These are phyloP conservation scores for Sicus ferrugineus DNA, from an alignment of 2,888 invertebrate species.

Conservation along the genomic window DNA sequence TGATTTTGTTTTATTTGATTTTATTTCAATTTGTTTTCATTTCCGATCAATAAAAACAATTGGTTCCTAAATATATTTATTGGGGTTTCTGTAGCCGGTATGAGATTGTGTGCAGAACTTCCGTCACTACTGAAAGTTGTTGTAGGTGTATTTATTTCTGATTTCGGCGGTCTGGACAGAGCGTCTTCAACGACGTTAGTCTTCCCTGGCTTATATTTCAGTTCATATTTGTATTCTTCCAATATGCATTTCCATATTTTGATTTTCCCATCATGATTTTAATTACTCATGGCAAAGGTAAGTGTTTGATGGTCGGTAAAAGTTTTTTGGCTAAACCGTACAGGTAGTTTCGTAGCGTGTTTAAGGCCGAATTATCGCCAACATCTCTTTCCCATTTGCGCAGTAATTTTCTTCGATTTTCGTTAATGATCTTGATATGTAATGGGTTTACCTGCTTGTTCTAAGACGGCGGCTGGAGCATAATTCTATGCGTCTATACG, in stretches of 20 bases:
- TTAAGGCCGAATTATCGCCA: not conserved
- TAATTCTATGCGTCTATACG: conserved; percentile 37
- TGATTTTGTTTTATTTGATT: not conserved
- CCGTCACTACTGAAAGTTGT: conserved; percentile 33
- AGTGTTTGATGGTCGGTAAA: conserved; percentile 37
- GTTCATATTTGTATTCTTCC: conserved; percentile 39
- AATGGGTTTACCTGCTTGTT: conserved; percentile 32
- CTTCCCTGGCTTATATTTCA: conserved; percentile 37
- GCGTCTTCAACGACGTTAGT: conserved; percentile 34
- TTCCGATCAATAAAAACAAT: conserved; percentile 30
- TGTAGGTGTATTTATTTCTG: not conserved
- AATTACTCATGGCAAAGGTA: conserved; percentile 38
- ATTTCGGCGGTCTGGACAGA: conserved; percentile 31
- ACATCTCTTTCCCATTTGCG: not conserved
- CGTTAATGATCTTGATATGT: conserved; percentile 17
- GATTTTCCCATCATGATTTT: conserved; percentile 36
- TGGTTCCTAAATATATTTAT: conserved; percentile 41
- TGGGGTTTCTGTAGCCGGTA: conserved; percentile 34
- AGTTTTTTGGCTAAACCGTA: not conserved
- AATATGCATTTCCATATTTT: conserved; percentile 40
- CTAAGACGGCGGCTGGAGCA: conserved; percentile 35
- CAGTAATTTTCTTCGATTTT: not conserved
- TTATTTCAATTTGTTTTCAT: conserved; percentile 24
- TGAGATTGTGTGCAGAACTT: conserved; percentile 38
- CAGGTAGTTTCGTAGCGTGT: not conserved